Conservation (phyloP, 2,113 vertebrate genomes). For the Mormyrus iriodes region DNA sequence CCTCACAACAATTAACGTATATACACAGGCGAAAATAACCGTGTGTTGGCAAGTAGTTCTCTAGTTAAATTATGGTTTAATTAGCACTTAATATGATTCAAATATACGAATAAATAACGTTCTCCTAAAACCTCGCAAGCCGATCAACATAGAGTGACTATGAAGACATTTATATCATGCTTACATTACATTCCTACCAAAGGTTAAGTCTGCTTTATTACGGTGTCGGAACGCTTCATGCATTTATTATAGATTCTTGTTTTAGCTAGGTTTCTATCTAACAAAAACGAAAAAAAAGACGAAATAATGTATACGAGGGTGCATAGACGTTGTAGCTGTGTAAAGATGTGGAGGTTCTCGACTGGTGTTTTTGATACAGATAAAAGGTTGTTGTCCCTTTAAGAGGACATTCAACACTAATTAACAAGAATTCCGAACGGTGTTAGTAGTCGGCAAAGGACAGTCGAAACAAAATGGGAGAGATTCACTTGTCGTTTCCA, state of each 20-base stretch:
- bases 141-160: background rate
- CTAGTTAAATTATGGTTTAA: background rate
- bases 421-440: conserved; percentile 53
- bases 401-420: conserved; percentile 59
- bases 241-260: background rate
- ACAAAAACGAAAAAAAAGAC: background rate
- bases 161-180: background rate
- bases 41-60: background rate
- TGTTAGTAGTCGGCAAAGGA: conserved; percentile 32
- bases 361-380: conserved; percentile 7
- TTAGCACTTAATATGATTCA: background rate
- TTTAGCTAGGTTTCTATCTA: background rate
- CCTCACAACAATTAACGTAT: background rate
- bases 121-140: background rate
- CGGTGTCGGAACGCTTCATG: background rate
- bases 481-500: conserved; percentile 43
- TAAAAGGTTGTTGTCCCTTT: conserved; percentile 49
- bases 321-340: background rate
- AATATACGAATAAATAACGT: background rate
- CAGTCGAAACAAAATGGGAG: conserved; percentile 35
- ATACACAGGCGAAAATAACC: background rate
- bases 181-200: background rate
- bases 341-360: background rate
- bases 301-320: background rate
- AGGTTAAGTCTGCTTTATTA: background rate